A percentile compares a stretch with the other conserved stretches of the same genome.
phyloP scores from a whole-genome alignment of 37 sponge, comb jelly and placozoan genomes.

The Agelas oroides region DNA sequence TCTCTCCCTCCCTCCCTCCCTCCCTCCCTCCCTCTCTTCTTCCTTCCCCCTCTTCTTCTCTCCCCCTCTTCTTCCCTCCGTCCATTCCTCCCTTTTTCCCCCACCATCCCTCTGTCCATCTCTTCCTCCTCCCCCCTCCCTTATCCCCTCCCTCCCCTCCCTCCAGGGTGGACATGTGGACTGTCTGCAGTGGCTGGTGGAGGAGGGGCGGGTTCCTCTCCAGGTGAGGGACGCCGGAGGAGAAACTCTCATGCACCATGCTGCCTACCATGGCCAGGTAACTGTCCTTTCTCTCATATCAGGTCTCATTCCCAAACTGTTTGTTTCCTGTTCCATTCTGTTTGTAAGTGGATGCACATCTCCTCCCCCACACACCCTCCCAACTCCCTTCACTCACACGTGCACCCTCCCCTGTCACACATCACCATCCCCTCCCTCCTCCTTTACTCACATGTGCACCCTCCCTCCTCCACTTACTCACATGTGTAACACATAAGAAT shows the following conservation, averaged over 20 bases:
- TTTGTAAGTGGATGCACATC: neutral
- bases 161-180: slow-evolving; percentile 73
- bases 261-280: slow-evolving; percentile 83
- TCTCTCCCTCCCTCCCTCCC: neutral
- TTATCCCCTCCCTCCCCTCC: neutral
- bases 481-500: no score
- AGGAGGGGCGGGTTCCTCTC: slow-evolving; percentile 68
- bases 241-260: slow-evolving; percentile 88
- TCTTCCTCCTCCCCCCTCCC: neutral
- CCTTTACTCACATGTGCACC: no score
- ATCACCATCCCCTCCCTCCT: no score
- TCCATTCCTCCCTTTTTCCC: neutral
- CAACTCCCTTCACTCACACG: neutral
- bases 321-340: neutral
- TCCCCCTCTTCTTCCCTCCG: neutral
- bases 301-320: neutral
- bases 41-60: neutral
- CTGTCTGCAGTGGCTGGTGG: slow-evolving; percentile 79
- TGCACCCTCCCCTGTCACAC: no score
- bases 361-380: no score
- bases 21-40: neutral
- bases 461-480: no score
- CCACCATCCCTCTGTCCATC: neutral
- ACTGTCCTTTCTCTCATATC: no score
- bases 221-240: slow-evolving; percentile 77